Percentiles rank a stretch among this genome's conserved stretches.
phyloP scores from a whole-genome alignment of 1,140 invertebrate species.

The Phymastichus coffea region DNA sequence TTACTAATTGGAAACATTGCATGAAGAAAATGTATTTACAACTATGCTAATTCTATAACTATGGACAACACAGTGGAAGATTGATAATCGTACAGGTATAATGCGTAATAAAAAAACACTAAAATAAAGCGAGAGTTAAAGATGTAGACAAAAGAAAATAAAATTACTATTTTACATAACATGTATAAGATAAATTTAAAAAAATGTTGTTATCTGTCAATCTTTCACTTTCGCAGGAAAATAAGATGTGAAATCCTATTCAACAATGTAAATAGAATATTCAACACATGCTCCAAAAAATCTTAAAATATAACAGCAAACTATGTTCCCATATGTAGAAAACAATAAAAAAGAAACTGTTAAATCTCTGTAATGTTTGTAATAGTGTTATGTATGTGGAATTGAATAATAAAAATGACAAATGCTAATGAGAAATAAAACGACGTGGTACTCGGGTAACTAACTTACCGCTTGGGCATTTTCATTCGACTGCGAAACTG shows the following conservation, averaged over 20 bases:
- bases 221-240: background rate
- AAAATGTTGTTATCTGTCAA: background rate
- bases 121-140: conserved; percentile 29
- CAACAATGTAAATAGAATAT: conserved; percentile 35
- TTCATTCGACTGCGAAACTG: conserved; percentile 38
- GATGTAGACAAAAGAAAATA: conserved; percentile 6
- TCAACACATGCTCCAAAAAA: conserved; percentile 36
- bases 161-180: background rate
- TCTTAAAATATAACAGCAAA: conserved; percentile 14
- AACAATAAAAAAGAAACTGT: conserved; percentile 14
- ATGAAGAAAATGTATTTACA: no score
- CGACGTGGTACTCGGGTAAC: no score
- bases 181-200: background rate
- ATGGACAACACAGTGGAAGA: background rate
- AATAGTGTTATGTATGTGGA: background rate
- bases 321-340: conserved; percentile 7
- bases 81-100: background rate
- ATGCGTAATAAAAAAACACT: conserved; percentile 2
- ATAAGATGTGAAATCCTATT: conserved; percentile 20
- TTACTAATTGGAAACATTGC: no score
- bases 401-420: background rate
- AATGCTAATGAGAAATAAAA: no score
- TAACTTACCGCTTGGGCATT: conserved; percentile 48
- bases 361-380: background rate
- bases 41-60: background rate